Evolutionary conservation across 1,140 invertebrate genomes (phyloP).

Genomic region (Drosophila jambulina): DNA sequence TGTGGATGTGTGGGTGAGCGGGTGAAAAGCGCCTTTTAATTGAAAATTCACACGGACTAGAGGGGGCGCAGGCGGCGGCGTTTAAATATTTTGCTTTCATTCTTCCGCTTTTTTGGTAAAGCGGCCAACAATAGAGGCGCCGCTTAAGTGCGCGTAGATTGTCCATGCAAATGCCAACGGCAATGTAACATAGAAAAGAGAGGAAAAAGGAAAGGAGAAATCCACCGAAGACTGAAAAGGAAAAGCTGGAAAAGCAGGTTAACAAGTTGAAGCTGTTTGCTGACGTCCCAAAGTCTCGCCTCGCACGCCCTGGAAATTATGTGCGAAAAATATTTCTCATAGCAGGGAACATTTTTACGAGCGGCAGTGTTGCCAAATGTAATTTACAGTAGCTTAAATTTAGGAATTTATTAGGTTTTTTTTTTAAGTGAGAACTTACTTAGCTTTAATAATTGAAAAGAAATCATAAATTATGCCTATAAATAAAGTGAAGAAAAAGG

Average conservation of each 20-base stretch:
- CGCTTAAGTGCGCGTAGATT: conserved; percentile 67
- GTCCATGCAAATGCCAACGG: conserved; percentile 63
- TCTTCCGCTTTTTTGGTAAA: conserved; percentile 56
- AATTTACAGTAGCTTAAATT: neutral
- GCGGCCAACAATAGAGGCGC: conserved; percentile 49
- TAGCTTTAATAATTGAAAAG: neutral
- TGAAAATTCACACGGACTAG: conserved; percentile 71
- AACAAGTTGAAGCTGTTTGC: conserved; percentile 76
- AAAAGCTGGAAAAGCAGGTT: conserved; percentile 67
- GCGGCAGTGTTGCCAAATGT: neutral
- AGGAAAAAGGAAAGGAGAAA: neutral
- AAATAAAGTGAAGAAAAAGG: neutral
- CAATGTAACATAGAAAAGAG: conserved; percentile 13
- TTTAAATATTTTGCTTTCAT: conserved; percentile 76
- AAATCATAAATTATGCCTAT: neutral
- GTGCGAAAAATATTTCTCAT: conserved; percentile 66
- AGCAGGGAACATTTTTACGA: conserved; percentile 19
- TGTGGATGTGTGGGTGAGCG: conserved; percentile 9
- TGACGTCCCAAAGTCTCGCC: conserved; percentile 36
- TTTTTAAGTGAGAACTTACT: neutral
- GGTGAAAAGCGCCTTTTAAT: conserved; percentile 70
- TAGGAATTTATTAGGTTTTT: neutral
- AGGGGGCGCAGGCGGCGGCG: conserved; percentile 43
- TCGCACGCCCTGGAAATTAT: conserved; percentile 35
- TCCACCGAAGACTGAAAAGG: neutral